A percentile compares a stretch with the other conserved stretches of the same genome.
These are phyloP conservation scores for Cyrtodaria siliqua DNA, from an alignment of 2,888 invertebrate genomes.

Conservation along the genomic window DNA sequence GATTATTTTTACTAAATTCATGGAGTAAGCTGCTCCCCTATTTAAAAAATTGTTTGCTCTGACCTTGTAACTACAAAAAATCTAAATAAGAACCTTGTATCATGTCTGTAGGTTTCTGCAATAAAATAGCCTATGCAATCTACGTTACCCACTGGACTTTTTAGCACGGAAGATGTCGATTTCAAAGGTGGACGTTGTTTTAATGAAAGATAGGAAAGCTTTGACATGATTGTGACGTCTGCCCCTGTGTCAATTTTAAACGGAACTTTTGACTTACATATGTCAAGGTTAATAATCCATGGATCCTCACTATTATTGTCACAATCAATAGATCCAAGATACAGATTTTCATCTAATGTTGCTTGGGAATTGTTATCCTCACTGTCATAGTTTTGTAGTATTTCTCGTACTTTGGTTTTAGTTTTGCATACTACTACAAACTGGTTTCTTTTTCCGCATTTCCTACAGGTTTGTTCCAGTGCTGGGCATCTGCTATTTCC, in stretches of 20 bases:
- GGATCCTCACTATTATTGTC: background rate
- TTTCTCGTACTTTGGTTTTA: slow-evolving; percentile 7
- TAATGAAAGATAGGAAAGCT: slow-evolving; percentile 1
- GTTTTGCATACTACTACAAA: slow-evolving; percentile 23
- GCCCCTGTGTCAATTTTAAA: slow-evolving; percentile 45
- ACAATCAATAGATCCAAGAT: too few species aligned
- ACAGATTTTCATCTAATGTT: too few species aligned
- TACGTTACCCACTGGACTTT: too few species aligned
- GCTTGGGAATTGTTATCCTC: too few species aligned
- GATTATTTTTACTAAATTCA: too few species aligned
- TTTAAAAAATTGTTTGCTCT: slow-evolving; percentile 3
- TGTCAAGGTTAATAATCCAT: slow-evolving; percentile 18
- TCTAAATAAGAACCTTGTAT: slow-evolving; percentile 1
- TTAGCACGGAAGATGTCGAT: too few species aligned
- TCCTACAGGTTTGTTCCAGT: slow-evolving; percentile 22
- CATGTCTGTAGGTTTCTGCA: background rate
- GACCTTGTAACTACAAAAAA: slow-evolving; percentile 5
- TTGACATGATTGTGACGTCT: slow-evolving; percentile 7
- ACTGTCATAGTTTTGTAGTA: too few species aligned
- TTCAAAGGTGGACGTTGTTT: background rate
- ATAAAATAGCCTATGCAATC: background rate
- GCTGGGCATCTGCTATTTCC: slow-evolving; percentile 17
- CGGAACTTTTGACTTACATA: slow-evolving; percentile 15
- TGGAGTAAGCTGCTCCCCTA: background rate
- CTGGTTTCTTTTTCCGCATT: slow-evolving; percentile 17